These are phyloP conservation scores for Lepidochrysops patricia DNA, from an alignment of 2,888 invertebrate genomes.

Conservation along the genomic window DNA sequence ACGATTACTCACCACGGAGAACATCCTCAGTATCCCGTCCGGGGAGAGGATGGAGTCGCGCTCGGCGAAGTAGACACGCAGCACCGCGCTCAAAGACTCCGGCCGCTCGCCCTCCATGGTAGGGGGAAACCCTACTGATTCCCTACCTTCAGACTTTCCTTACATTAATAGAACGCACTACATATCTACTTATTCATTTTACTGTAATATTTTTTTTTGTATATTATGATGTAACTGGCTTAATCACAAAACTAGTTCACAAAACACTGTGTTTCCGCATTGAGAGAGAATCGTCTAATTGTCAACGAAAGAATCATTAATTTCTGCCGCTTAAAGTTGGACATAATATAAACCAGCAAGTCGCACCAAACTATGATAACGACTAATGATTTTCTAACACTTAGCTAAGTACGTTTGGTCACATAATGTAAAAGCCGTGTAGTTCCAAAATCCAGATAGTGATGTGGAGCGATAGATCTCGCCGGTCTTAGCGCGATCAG, in stretches of 20 bases:
- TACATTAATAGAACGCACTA: too few species aligned
- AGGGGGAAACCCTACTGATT: not conserved
- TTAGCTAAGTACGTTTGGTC: not conserved
- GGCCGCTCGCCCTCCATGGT: conserved; percentile 12
- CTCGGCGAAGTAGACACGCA: conserved; percentile 39
- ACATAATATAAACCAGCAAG: too few species aligned
- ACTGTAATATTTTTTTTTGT: too few species aligned
- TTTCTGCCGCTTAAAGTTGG: not conserved
- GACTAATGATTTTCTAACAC: not conserved
- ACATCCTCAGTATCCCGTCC: conserved; percentile 42
- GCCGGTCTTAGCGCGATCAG: not conserved
- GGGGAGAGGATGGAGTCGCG: conserved; percentile 36
- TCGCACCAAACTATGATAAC: too few species aligned
- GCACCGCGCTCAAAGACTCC: conserved; percentile 18
- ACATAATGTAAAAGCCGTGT: conserved; percentile 4
- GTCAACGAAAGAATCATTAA: too few species aligned
- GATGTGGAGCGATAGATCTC: not conserved
- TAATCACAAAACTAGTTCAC: too few species aligned
- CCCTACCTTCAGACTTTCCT: too few species aligned
- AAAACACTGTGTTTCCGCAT: too few species aligned
- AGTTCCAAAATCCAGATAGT: not conserved
- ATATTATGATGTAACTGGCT: too few species aligned
- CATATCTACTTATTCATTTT: too few species aligned
- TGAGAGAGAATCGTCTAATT: too few species aligned
- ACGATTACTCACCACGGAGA: conserved; percentile 37